Conservation (phyloP, 2,888 invertebrate genomes). For the Idaea aversata region DNA sequence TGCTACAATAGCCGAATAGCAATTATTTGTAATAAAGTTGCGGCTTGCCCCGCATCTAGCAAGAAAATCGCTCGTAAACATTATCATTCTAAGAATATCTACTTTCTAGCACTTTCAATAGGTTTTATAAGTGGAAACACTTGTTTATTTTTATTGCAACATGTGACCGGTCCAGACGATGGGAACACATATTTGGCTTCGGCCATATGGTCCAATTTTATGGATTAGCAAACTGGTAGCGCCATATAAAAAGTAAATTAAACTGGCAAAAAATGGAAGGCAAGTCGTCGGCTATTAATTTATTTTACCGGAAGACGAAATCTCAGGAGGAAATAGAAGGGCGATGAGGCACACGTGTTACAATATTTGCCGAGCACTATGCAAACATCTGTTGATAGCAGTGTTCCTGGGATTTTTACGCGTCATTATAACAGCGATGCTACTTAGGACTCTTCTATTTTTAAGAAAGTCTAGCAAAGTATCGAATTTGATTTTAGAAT, state of each 20-base stretch:
- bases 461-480: constrained; percentile 29
- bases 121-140: constrained; percentile 56
- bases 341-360: constrained; percentile 76
- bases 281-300: constrained; percentile 65
- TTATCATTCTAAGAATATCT: constrained; percentile 63
- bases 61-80: constrained; percentile 70
- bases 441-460: constrained; percentile 28
- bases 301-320: constrained; percentile 78
- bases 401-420: constrained; percentile 44
- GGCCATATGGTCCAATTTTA: constrained; percentile 58
- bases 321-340: constrained; percentile 78
- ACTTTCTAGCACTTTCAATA: constrained; percentile 41
- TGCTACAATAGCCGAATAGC: constrained; percentile 54
- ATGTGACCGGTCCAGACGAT: constrained; percentile 58
- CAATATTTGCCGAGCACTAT: constrained; percentile 75
- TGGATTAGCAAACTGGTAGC: constrained; percentile 54
- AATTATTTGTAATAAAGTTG: constrained; percentile 75
- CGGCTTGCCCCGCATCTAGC: constrained; percentile 70
- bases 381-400: constrained; percentile 71
- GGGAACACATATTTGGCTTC: constrained; percentile 29
- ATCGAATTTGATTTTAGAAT: constrained; percentile 23
- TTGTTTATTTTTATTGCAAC: constrained; percentile 43
- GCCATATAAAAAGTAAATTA: constrained; percentile 56
- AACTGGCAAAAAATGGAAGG: constrained; percentile 55
- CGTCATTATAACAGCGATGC: constrained; percentile 20